Percentiles rank a stretch among this genome's conserved stretches.
Evolutionary conservation across 92 coral and sea anemone genomes (phyloP).

Genomic region (Muricea muricata): DNA sequence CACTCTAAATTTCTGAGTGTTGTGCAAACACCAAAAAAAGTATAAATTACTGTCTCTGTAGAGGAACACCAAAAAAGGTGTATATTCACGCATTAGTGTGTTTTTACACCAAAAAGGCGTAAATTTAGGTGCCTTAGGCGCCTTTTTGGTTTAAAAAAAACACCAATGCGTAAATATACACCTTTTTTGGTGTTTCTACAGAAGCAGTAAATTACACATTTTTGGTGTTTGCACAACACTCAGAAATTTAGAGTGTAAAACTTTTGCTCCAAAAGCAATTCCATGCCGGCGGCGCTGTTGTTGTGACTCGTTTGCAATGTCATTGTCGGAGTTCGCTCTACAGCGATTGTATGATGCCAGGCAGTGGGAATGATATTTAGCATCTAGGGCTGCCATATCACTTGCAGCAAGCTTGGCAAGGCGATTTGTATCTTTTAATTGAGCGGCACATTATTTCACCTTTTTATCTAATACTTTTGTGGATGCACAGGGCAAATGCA

Average conservation of each 20-base stretch:
- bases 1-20: no score
- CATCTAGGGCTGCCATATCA: slow-evolving; percentile 70
- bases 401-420: slow-evolving; percentile 66
- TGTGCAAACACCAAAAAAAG: no score
- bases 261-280: slow-evolving; percentile 61
- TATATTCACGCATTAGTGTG: no score
- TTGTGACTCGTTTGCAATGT: background rate
- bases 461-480: slow-evolving; percentile 53
- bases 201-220: no score
- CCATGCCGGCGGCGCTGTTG: slow-evolving; percentile 42
- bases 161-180: no score
- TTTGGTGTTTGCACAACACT: no score
- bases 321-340: background rate
- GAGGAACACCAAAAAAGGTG: no score
- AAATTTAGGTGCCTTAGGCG: no score
- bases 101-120: no score
- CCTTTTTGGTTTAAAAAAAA: no score
- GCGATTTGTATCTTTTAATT: slow-evolving; percentile 8
- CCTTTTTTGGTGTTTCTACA: no score
- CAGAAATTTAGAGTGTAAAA: slow-evolving; percentile 55
- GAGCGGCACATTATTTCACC: slow-evolving; percentile 58
- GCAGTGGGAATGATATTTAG: slow-evolving; percentile 64
- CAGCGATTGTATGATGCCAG: slow-evolving; percentile 52
- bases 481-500: slow-evolving; percentile 63
- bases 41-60: no score